A percentile compares a stretch with the other conserved stretches of the same genome.
Evolutionary conservation across 1,140 invertebrate genomes (phyloP).

Genomic region (Drosophila saltans): DNA sequence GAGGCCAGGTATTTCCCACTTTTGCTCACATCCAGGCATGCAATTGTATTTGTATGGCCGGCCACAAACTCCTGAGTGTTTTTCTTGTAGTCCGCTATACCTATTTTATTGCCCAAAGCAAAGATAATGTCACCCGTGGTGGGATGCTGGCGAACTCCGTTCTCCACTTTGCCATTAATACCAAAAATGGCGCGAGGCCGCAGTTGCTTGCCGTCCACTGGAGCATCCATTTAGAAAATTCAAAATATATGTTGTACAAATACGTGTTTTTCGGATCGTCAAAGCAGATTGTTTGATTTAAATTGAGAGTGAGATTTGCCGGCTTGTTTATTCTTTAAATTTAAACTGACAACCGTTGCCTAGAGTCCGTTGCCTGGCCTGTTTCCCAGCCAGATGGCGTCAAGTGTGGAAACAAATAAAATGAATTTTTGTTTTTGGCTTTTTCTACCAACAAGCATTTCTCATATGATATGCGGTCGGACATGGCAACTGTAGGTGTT

Average conservation of each 20-base stretch:
- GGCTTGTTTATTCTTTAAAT: slow-evolving; percentile 40
- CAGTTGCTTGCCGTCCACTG: slow-evolving; percentile 82
- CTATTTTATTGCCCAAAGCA: slow-evolving; percentile 92
- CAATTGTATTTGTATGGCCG: slow-evolving; percentile 93
- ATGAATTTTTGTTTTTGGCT: too few relatives aligned
- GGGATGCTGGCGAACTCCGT: slow-evolving; percentile 91
- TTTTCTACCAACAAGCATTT: too few relatives aligned
- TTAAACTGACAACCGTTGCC: slow-evolving; percentile 56
- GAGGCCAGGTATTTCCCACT: slow-evolving; percentile 92
- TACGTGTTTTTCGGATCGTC: not conserved
- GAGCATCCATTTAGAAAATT: slow-evolving; percentile 33
- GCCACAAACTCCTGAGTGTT: slow-evolving; percentile 90
- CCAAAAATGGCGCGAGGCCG: slow-evolving; percentile 88
- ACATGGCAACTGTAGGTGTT: too few relatives aligned
- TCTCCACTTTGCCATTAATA: slow-evolving; percentile 88
- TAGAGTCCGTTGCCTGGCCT: slow-evolving; percentile 39
- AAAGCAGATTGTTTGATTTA: slow-evolving; percentile 9
- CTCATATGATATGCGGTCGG: too few relatives aligned
- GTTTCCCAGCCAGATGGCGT: not conserved
- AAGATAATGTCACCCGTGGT: slow-evolving; percentile 91
- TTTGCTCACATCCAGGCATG: slow-evolving; percentile 90
- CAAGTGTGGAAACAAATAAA: too few relatives aligned
- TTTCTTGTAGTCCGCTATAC: slow-evolving; percentile 89
- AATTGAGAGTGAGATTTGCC: slow-evolving; percentile 29
- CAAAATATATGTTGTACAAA: slow-evolving; percentile 26